Percentiles rank a stretch among this genome's conserved stretches.
Conservation (phyloP, 2,888 invertebrate genomes). For the Endomychus coccineus region DNA sequence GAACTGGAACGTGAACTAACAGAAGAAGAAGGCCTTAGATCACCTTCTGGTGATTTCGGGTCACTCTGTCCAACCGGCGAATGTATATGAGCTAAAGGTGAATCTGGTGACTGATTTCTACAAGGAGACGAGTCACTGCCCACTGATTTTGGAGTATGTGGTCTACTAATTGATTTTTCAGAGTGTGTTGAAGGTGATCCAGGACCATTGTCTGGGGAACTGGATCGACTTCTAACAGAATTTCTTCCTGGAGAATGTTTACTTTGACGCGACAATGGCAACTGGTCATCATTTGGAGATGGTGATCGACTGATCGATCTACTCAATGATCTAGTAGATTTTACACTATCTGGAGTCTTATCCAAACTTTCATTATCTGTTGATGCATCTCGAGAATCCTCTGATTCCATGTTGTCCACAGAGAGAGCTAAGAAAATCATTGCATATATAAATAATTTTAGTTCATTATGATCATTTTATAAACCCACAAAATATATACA, state of each 20-base stretch:
- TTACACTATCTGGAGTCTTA: conserved; percentile 22
- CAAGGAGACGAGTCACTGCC: background rate
- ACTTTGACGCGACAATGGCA: conserved; percentile 21
- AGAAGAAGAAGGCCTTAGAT: too few species aligned
- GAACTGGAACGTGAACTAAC: conserved; percentile 25
- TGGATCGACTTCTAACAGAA: conserved; percentile 21
- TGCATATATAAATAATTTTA: too few species aligned
- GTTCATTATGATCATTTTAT: too few species aligned
- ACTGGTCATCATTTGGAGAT: conserved; percentile 12
- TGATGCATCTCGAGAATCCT: conserved; percentile 51
- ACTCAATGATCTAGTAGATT: conserved; percentile 6
- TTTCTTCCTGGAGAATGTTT: conserved; percentile 25
- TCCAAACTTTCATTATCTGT: conserved; percentile 38
- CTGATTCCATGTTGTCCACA: conserved; percentile 48
- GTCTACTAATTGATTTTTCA: conserved; percentile 20
- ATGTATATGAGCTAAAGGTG: too few species aligned
- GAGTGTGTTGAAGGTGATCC: conserved; percentile 15
- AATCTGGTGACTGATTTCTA: background rate
- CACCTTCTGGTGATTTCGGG: too few species aligned
- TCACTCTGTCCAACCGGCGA: too few species aligned
- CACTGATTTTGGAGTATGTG: conserved; percentile 34
- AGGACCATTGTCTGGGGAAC: conserved; percentile 14
- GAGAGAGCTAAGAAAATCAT: too few species aligned
- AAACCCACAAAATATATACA: too few species aligned
- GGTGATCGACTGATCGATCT: conserved; percentile 18